A percentile compares a stretch with the other conserved stretches of the same genome.
phyloP scores from a whole-genome alignment of 2,797 vertebrate genomes.

The Eulemur mongoz region DNA sequence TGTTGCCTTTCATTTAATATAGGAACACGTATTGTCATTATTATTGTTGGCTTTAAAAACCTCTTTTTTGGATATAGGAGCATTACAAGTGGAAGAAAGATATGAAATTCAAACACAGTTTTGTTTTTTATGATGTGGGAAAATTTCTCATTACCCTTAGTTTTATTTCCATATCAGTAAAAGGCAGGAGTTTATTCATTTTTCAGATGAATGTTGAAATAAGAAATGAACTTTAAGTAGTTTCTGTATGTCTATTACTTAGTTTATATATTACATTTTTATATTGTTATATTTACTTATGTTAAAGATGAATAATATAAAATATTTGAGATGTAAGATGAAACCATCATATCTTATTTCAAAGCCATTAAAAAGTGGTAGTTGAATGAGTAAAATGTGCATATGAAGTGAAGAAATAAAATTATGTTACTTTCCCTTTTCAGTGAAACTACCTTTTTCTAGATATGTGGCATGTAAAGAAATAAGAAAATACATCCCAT shows the following conservation, averaged over 20 bases:
- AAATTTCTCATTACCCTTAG: constrained; percentile 37
- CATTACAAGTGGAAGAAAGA: constrained; percentile 34
- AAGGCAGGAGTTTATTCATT: constrained; percentile 17
- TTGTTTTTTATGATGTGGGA: constrained; percentile 60
- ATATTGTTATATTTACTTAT: background rate
- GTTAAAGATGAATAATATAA: background rate
- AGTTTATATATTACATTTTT: constrained; percentile 7
- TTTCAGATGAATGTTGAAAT: constrained; percentile 41
- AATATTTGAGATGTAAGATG: background rate
- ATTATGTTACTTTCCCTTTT: background rate
- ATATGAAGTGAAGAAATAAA: constrained; percentile 1
- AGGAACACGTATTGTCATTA: constrained; percentile 17
- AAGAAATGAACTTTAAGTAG: constrained; percentile 43
- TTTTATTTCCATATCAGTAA: constrained; percentile 24
- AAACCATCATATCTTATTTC: background rate
- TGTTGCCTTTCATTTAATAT: constrained; percentile 48
- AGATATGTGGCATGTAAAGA: background rate
- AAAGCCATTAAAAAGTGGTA: constrained; percentile 1
- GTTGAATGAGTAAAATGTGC: constrained; percentile 21
- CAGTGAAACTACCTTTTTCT: background rate
- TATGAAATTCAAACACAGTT: constrained; percentile 30
- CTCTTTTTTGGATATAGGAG: constrained; percentile 32
- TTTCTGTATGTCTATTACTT: background rate
- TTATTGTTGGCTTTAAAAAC: constrained; percentile 64
- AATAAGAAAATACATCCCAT: background rate